Base-by-base conservation (phyloP, 2,113 vertebrate genomes). In the Apaloderma vittatum region DNA sequence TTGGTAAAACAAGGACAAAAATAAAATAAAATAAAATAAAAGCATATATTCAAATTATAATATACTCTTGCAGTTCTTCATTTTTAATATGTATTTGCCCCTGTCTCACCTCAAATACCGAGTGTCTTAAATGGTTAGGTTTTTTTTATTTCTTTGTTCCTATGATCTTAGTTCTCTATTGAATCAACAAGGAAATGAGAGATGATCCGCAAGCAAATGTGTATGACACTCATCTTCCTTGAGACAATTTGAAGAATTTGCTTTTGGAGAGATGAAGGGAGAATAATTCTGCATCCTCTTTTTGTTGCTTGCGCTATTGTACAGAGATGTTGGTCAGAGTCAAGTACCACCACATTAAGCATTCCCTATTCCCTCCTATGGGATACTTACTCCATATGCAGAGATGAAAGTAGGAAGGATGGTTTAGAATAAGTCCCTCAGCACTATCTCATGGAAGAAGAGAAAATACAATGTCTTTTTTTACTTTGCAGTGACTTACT, bases 371-470 rank as follows among this genome's bases (percentile, higher is more conserved):
- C 12, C 19, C 7, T 88, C 15, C 8, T 63, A 17, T 17, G 15
- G 36, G 16, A 27, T 32, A 48, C 26, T 59, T 55, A 51, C 6
- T 3, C 8, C 11, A 26, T 3, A 34, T 3, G 7, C 3, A 30
- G 30, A 75, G 40, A 18, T 45, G 8, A 67, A 89, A 85, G 17
- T 17, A 51, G 23, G 8, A 80, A 58, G 27, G 72, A 58, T 4
- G 8, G 8, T 81, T 91, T 68, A 82, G 36, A 80, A 3, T 49
- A 46, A 49, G 8, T 30, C 4, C 13, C 55, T 90, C 61, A 63
- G 27, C 6, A 4, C 0, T 0, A 54, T 6, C 13, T 68, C 13
- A 57, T 18, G 29, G 24, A 78, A 68, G 12, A 8, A 63, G 3
- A 72, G 6, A 85, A 94, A 82, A 59, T 52, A 4, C 5, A 16